Evolutionary conservation across 2,797 vertebrate genomes (phyloP), one percentile per base, ranked within the genome.

Genomic region (Poliocrania exsul): DNA sequence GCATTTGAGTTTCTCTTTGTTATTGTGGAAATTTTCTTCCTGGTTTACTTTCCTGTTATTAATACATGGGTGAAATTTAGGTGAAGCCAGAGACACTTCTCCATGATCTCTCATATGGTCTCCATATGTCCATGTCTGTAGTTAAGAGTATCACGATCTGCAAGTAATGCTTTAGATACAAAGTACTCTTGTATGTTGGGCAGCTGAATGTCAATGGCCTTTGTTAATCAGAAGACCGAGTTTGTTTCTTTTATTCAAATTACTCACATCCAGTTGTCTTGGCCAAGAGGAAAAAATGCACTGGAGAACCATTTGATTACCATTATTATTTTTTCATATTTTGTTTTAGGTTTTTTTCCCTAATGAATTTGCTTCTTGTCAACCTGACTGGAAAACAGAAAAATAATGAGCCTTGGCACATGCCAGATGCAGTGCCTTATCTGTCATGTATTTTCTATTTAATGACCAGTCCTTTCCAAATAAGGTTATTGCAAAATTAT

Each of bases 21-120:
- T 35, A 11, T 50, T 80, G 28, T 37, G 50, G 81, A 46, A 29
- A 49, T 58, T 80, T 61, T 56, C 28, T 67, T 62, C 49, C 35
- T 72, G 11, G 9, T 64, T 74, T 78, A 4, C 78, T 86, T 84
- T 57, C 17, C 33, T 70, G 4, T 13, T n/a, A 5, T 29, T 60
- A 79, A 62, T 40, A n/a, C 0, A 0, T 25, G 47, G 2, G 12
- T 79, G 38, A 46, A 78, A 20, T 65, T 38, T 26, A 44, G 13
- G 13, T 49, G 50, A 62, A 77, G 37, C 13, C 57, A 61, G 35
- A 56, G 33, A 13, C n/a, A 23, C 10, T 7, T 35, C 38, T 49
- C 2, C 16, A 0, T n/a, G 4, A 17, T 61, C 14, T 71, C 25
- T 80, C 46, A 6, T 16, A 9, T 1, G 16, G 12, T 50, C 49